Conservation (phyloP, 2,888 invertebrate genomes). For the Aleiodes testaceus region DNA sequence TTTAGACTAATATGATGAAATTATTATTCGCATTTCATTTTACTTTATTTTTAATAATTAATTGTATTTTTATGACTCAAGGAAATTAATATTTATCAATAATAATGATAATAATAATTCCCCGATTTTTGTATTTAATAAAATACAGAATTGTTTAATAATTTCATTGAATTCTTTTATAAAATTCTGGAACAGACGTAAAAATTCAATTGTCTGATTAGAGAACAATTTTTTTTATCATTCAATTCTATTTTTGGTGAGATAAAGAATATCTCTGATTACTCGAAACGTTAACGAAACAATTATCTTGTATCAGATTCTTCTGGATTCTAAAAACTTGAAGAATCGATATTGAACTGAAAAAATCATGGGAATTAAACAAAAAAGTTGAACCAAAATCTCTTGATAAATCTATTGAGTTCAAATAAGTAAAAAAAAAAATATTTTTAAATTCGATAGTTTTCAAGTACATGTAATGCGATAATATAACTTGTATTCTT, state of each 20-base stretch:
- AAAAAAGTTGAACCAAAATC: neutral
- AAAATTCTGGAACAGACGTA: no score
- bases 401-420: no score
- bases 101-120: no score
- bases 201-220: no score
- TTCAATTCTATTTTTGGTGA: conserved; percentile 1
- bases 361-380: neutral
- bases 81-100: no score
- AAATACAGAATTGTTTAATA: no score
- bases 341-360: neutral
- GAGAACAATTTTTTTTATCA: conserved; percentile 6
- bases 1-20: conserved; percentile 19
- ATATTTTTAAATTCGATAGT: neutral
- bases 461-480: conserved; percentile 3
- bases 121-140: no score
- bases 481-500: conserved; percentile 13
- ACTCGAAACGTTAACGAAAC: conserved; percentile 11
- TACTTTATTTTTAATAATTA: neutral
- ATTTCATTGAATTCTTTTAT: no score
- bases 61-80: no score
- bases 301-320: conserved; percentile 27
- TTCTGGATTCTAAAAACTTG: neutral
- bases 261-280: conserved; percentile 18
- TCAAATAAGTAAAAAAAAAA: no score
- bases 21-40: neutral